Conservation (phyloP, 2,797 vertebrate genomes). For the Betta splendens region DNA sequence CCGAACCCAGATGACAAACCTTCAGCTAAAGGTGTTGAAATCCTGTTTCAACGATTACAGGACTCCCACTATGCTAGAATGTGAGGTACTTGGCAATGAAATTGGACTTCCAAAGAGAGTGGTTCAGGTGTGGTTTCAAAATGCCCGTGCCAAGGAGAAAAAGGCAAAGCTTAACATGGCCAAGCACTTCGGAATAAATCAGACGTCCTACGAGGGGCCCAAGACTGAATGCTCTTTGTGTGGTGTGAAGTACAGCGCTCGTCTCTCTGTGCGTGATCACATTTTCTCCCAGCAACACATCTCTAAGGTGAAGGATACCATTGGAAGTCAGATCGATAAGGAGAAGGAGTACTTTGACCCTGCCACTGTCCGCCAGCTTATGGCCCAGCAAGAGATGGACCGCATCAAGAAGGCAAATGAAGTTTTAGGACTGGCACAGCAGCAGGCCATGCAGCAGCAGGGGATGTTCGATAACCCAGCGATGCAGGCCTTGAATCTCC, state of each 20-base stretch:
- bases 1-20: conserved; percentile 99
- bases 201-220: conserved; percentile 97
- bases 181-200: conserved; percentile 99
- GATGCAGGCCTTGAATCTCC: conserved; percentile 96
- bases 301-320: conserved; percentile 98
- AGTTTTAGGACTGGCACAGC: conserved; percentile 94
- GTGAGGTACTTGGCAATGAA: conserved; percentile 99
- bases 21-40: conserved; percentile 98
- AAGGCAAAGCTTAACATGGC: conserved; percentile 99
- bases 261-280: conserved; percentile 98
- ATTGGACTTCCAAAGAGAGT: conserved; percentile 99
- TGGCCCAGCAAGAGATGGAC: conserved; percentile 99
- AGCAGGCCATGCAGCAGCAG: conserved; percentile 94
- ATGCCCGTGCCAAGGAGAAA: conserved; percentile 99
- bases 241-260: conserved; percentile 98
- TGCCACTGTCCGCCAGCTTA: conserved; percentile 97
- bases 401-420: conserved; percentile 99
- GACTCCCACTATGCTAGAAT: conserved; percentile 99
- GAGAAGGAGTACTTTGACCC: conserved; percentile 99
- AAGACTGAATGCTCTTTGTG: conserved; percentile 99
- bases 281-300: conserved; percentile 99
- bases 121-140: conserved; percentile 99
- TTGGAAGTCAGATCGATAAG: conserved; percentile 98
- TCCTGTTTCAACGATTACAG: conserved; percentile 99
- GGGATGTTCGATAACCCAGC: conserved; percentile 94